A percentile compares a stretch with the other conserved stretches of the same genome.
These are phyloP conservation scores for Austrofundulus limnaeus DNA, from an alignment of 2,113 vertebrate genomes.

Conservation along the genomic window DNA sequence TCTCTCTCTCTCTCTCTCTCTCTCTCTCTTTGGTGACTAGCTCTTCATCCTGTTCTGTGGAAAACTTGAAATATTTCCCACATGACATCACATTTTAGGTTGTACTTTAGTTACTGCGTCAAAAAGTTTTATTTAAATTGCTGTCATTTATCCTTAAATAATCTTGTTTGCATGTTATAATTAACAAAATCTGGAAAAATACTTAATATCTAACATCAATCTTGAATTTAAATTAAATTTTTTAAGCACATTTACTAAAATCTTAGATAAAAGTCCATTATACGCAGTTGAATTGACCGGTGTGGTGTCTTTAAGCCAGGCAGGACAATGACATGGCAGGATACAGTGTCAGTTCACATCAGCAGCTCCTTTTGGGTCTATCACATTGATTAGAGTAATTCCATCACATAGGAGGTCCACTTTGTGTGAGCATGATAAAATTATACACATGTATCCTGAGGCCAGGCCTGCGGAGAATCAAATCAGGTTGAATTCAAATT, in stretches of 20 bases:
- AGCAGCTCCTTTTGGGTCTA: conserved; percentile 21
- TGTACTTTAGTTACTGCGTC: conserved; percentile 12
- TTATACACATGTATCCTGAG: conserved; percentile 19
- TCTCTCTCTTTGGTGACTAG: conserved; percentile 29
- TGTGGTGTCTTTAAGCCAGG: conserved; percentile 20
- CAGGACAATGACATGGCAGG: conserved; percentile 47
- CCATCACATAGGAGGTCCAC: conserved; percentile 27
- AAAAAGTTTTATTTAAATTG: neutral
- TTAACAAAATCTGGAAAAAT: neutral
- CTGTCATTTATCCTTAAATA: neutral
- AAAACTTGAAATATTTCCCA: conserved; percentile 61
- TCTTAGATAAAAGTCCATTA: conserved; percentile 5
- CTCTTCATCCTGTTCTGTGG: conserved; percentile 44
- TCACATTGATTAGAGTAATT: conserved; percentile 43
- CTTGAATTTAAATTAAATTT: no score
- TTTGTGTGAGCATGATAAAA: conserved; percentile 32
- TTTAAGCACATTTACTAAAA: conserved; percentile 3
- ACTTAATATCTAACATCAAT: no score
- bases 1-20: conserved; percentile 1
- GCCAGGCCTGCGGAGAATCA: conserved; percentile 20
- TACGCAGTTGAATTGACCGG: neutral
- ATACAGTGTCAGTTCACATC: conserved; percentile 35
- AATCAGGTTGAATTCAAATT: conserved; percentile 41
- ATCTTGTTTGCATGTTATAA: neutral
- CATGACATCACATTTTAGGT: conserved; percentile 65